Conservation (phyloP, 2,113 vertebrate species). For the Trochalopteron elliotii region DNA sequence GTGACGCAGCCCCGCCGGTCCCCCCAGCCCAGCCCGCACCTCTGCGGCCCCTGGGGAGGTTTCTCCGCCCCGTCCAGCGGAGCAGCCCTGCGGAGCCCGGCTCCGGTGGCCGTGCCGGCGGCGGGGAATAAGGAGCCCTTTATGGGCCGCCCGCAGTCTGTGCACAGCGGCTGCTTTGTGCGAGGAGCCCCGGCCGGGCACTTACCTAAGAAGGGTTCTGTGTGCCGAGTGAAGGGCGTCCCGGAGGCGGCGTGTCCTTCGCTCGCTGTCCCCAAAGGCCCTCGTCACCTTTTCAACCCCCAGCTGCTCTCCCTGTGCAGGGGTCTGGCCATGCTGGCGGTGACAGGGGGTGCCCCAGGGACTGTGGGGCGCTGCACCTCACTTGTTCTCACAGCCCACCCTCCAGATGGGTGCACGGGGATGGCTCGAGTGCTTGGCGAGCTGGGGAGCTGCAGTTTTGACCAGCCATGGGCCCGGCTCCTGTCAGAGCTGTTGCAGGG, state of each 20-base stretch:
- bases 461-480: rapidly evolving
- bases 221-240: background rate
- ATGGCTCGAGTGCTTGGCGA: rapidly evolving
- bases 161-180: slow-evolving; percentile 27
- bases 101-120: rapidly evolving
- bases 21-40: background rate
- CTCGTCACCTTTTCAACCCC: background rate
- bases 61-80: background rate
- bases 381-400: background rate
- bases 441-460: background rate
- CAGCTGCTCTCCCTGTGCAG: rapidly evolving
- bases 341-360: background rate
- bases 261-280: background rate
- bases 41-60: rapidly evolving
- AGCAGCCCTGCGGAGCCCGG: rapidly evolving
- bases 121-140: background rate
- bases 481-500: background rate
- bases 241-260: background rate
- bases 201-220: background rate
- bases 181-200: rapidly evolving
- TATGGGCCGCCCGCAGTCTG: background rate
- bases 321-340: rapidly evolving
- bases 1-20: background rate
- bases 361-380: rapidly evolving
- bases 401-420: rapidly evolving